These are phyloP conservation scores for Patiria miniata DNA, from an alignment of 35 echinoderm and acorn worm genomes.

Conservation along the genomic window DNA sequence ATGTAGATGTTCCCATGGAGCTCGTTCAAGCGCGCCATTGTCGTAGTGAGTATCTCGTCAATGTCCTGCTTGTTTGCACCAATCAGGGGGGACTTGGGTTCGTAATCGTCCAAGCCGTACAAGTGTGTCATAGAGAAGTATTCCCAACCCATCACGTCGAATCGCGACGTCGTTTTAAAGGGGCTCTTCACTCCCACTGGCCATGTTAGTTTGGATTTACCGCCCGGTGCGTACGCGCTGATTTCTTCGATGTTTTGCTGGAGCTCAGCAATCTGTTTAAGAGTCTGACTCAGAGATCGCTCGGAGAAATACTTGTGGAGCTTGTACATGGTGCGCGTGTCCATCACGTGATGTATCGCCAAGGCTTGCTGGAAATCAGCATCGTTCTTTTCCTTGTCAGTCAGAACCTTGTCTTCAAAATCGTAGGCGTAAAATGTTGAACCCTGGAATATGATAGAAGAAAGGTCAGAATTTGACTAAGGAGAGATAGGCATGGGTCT, in stretches of 20 bases:
- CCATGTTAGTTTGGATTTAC: constrained; percentile 74
- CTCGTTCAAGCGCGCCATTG: constrained; percentile 83
- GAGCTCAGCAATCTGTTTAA: constrained; percentile 56
- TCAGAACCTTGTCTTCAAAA: constrained; percentile 82
- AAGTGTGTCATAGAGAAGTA: constrained; percentile 98
- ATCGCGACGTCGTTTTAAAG: constrained; percentile 75
- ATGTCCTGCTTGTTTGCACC: constrained; percentile 92
- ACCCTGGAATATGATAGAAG: constrained; percentile 46
- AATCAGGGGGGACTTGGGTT: constrained; percentile 74
- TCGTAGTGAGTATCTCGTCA: constrained; percentile 86
- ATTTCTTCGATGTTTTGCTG: constrained; percentile 65
- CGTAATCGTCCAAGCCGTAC: constrained; percentile 66
- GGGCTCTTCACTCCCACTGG: constrained; percentile 74
- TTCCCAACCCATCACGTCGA: constrained; percentile 92
- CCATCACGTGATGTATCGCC: constrained; percentile 81
- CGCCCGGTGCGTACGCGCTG: constrained; percentile 72
- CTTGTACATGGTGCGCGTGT: constrained; percentile 81
- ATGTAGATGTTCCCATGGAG: constrained; percentile 88
- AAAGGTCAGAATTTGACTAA: not conserved
- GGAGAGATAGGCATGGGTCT: not conserved
- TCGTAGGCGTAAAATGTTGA: constrained; percentile 78
- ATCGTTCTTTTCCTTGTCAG: constrained; percentile 67
- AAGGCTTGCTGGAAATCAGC: constrained; percentile 60
- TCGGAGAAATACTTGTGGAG: constrained; percentile 93
- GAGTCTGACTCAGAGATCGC: constrained; percentile 70